Conservation (phyloP, 2,888 invertebrate genomes). For the Endotricha flammealis region DNA sequence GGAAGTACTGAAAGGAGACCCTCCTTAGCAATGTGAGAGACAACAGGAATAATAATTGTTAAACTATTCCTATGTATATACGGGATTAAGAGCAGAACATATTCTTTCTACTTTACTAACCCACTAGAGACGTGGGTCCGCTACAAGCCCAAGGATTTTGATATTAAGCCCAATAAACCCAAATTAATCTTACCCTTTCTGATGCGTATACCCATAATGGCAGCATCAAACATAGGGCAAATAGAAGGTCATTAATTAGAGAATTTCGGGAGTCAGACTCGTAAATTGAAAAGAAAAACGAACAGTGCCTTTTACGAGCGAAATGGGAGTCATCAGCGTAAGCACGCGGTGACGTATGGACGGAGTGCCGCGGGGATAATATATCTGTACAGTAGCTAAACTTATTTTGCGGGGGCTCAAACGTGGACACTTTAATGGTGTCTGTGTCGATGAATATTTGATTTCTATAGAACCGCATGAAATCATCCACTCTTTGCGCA, state of each 20-base stretch:
- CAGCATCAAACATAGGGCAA: conserved; percentile 10
- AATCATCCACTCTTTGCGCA: no score
- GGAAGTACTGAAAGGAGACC: no score
- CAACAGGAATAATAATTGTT: no score
- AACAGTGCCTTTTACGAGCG: conserved; percentile 18
- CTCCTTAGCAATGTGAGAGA: no score
- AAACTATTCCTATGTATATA: no score
- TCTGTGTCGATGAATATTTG: no score
- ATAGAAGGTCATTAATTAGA: conserved; percentile 34
- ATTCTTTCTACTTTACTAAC: no score
- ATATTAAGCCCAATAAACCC: conserved; percentile 1
- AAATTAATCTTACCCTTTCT: conserved; percentile 5
- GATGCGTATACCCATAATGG: conserved; percentile 1
- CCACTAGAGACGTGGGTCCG: no score
- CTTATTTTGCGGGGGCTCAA: neutral
- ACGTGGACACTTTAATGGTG: no score
- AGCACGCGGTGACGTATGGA: conserved; percentile 18
- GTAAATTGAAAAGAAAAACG: conserved; percentile 51
- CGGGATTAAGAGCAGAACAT: no score
- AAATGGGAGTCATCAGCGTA: conserved; percentile 24
- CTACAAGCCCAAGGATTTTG: neutral
- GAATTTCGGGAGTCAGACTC: conserved; percentile 23
- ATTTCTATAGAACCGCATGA: no score
- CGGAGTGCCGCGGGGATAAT: neutral
- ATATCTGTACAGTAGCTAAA: neutral